Conservation (phyloP, 1,140 invertebrate species). For the Saccostrea cuccullata region DNA sequence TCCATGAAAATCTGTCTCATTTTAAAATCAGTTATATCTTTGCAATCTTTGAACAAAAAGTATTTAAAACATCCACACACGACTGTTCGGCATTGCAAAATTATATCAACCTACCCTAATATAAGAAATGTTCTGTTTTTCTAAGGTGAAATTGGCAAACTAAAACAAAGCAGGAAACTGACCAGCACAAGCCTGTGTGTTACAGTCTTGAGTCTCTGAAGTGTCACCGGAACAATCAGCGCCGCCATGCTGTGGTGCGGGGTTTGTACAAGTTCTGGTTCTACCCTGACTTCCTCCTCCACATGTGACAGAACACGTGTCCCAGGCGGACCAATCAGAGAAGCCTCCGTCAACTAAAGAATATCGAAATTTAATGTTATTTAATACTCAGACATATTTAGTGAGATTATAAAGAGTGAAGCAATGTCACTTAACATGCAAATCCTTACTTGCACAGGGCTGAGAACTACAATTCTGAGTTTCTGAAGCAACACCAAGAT, state of each 20-base stretch:
- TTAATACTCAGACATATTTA: too few species aligned
- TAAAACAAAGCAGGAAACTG: background rate
- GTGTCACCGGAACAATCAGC: slow-evolving; percentile 54
- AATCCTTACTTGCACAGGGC: background rate
- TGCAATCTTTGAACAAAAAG: too few species aligned
- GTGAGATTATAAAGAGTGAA: too few species aligned
- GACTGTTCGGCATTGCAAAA: too few species aligned
- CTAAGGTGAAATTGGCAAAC: too few species aligned
- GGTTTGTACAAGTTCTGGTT: slow-evolving; percentile 59
- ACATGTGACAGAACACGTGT: slow-evolving; percentile 63
- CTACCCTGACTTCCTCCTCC: slow-evolving; percentile 58
- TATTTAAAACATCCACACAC: too few species aligned
- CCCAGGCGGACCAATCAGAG: slow-evolving; percentile 65
- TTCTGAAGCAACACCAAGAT: background rate
- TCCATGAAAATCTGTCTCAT: too few species aligned
- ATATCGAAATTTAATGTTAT: too few species aligned
- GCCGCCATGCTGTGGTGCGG: slow-evolving; percentile 62
- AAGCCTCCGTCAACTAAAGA: slow-evolving; percentile 53
- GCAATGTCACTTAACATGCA: background rate
- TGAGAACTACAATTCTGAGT: slow-evolving; percentile 16
- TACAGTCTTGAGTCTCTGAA: background rate
- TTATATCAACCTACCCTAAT: too few species aligned
- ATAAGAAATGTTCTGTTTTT: too few species aligned
- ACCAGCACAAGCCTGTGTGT: background rate
- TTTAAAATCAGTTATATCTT: too few species aligned